Conservation (phyloP, 2,113 vertebrate species). For the Spheniscus mendiculus region DNA sequence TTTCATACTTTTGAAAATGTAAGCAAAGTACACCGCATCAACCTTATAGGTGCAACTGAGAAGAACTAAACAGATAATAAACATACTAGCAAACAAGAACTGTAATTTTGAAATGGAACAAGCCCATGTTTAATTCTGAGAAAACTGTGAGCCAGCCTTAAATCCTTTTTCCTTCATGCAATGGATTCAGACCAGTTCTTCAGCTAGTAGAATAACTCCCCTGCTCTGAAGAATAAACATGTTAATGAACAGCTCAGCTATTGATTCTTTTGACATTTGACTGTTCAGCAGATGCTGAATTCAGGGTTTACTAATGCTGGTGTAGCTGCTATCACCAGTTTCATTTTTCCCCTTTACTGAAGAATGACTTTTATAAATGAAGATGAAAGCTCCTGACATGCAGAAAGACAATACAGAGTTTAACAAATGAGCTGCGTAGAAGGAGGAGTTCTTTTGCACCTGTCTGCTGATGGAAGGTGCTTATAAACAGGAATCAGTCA, state of each 20-base stretch:
- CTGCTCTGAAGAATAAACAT: background rate
- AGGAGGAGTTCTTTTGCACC: background rate
- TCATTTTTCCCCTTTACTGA: background rate
- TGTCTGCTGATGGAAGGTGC: background rate
- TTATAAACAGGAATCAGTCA: background rate
- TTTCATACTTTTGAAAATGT: background rate
- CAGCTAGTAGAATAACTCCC: background rate
- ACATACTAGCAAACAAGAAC: background rate
- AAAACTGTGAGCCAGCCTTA: background rate
- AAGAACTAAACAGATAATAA: background rate
- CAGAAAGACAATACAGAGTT: background rate
- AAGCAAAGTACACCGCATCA: background rate
- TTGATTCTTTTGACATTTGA: background rate
- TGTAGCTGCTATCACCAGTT: background rate
- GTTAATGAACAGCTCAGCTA: background rate
- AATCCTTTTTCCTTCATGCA: background rate
- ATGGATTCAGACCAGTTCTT: background rate
- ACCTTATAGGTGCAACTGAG: background rate
- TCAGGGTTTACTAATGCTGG: background rate
- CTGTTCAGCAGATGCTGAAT: slow-evolving; percentile 12
- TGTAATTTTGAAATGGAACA: background rate
- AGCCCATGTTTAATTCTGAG: background rate
- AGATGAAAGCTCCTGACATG: background rate
- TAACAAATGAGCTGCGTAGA: background rate
- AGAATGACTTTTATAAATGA: background rate